Percentiles rank a stretch among this genome's conserved stretches.
Evolutionary conservation across 2,113 vertebrate genomes (phyloP).

Genomic region (Nycticryphes semicollaris): DNA sequence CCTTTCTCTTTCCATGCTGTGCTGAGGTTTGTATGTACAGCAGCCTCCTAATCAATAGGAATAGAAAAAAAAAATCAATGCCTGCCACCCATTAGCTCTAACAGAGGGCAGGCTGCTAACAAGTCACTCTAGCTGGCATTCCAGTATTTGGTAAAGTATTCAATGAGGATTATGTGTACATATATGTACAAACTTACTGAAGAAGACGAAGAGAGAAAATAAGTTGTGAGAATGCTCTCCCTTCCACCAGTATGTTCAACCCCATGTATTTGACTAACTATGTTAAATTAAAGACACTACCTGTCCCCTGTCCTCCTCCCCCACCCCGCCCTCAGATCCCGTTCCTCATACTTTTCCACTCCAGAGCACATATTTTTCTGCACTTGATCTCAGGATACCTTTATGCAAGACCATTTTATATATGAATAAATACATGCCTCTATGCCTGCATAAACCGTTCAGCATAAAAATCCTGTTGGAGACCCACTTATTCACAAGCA

Average conservation of each 20-base stretch:
- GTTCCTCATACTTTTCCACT: not conserved
- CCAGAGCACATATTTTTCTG: not conserved
- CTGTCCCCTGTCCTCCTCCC: too few species aligned
- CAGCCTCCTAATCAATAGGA: slow-evolving; percentile 65
- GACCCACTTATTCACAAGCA: not conserved
- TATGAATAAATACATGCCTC: not conserved
- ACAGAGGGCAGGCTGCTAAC: slow-evolving; percentile 59
- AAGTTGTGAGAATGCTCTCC: not conserved
- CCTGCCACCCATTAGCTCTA: slow-evolving; percentile 64
- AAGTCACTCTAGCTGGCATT: slow-evolving; percentile 15
- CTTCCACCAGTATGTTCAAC: not conserved
- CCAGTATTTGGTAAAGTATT: slow-evolving; percentile 5
- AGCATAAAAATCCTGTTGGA: not conserved
- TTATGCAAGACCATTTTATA: not conserved
- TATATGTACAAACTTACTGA: not conserved
- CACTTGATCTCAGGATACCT: not conserved
- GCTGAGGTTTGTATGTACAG: slow-evolving; percentile 50
- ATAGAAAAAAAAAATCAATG: slow-evolving; percentile 67
- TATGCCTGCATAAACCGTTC: not conserved
- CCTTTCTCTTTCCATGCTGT: slow-evolving; percentile 45
- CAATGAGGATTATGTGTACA: not conserved
- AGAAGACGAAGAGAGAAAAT: not conserved
- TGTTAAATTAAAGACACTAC: not conserved
- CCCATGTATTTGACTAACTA: not conserved
- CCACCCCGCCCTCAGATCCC: not conserved